Base-by-base conservation (phyloP, 1,140 invertebrate genomes). In the Triops longicaudatus region DNA sequence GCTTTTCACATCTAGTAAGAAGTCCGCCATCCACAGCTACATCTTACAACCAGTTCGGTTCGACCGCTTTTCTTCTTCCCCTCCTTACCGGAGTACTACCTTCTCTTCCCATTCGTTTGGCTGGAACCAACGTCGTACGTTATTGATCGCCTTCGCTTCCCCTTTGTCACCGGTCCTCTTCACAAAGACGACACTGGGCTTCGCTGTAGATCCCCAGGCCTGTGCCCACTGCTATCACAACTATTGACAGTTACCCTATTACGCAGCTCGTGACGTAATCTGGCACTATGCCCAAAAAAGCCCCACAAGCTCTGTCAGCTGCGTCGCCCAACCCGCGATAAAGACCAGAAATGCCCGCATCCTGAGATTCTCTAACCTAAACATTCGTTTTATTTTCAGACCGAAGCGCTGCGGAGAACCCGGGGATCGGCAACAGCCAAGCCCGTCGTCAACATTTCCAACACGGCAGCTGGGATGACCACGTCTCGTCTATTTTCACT, bases 221-320 rank as follows among this genome's bases (percentile, higher is more conserved):
- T 63, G 14, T 63, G 31, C 31, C 31, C 2, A 37, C 31, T 37
- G n/a, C 50, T 63, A 63, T 63, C 50, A 63, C 14, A 5, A 63
- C 50, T 22, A 22, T 11, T 63, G 50, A 63, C 50, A 63, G 50
- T 63, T 63, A 22, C 50, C 50, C 50, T 63, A 63, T 63, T 63
- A 63, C 50, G 50, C 50, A 63, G 50, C 50, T 63, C 50, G 50
- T 63, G 50, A 63, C 50, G 50, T 63, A 63, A 63, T 22, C 50
- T 63, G 50, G 50, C 50, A 63, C 17, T 63, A 17, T 63, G 50
- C 50, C 50, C 50, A 14, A 63, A 63, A n/a, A 63, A 17, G 17
- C 10, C 22, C 11, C 50, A 10, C 5, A 22, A 14, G 2, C 31
- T 7, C 31, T 37, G 31, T 37, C 31, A 37, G 31, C 31, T 37